These are phyloP conservation scores for Catamblyrhynchus diadema DNA, from an alignment of 2,797 vertebrate genomes.

Conservation along the genomic window DNA sequence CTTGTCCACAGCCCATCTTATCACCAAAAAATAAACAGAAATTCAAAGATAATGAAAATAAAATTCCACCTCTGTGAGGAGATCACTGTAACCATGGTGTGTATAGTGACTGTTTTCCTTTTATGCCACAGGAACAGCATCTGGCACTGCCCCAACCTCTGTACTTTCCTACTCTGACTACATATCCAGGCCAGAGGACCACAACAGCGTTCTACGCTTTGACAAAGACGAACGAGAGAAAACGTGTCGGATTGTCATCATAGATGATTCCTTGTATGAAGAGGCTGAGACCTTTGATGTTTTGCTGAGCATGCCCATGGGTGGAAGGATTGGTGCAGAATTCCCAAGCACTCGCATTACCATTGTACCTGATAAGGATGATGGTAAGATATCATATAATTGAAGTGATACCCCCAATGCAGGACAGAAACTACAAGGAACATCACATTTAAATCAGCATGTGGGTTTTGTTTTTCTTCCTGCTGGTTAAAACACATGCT, in stretches of 20 bases:
- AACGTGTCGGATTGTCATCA: constrained; percentile 85
- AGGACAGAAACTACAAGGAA: neutral
- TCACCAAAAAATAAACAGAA: neutral
- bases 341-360: constrained; percentile 78
- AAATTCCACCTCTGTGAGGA: neutral
- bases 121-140: constrained; percentile 80
- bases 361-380: constrained; percentile 86
- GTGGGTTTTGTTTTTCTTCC: neutral
- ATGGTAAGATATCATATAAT: constrained; percentile 78
- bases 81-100: neutral
- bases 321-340: constrained; percentile 86
- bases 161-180: constrained; percentile 95
- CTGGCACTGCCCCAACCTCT: constrained; percentile 85
- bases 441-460: neutral
- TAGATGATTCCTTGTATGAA: constrained; percentile 93
- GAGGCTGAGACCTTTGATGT: constrained; percentile 88
- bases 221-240: constrained; percentile 85
- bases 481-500: neutral
- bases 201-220: constrained; percentile 86
- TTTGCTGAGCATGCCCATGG: constrained; percentile 86
- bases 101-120: neutral
- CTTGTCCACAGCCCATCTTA: neutral
- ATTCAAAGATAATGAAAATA: neutral
- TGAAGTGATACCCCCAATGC: neutral
- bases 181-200: constrained; percentile 91